A percentile compares a stretch with the other conserved stretches of the same genome.
These are phyloP conservation scores for Phalacrocorax pelagicus DNA, from an alignment of 2,113 vertebrate species.

Conservation along the genomic window DNA sequence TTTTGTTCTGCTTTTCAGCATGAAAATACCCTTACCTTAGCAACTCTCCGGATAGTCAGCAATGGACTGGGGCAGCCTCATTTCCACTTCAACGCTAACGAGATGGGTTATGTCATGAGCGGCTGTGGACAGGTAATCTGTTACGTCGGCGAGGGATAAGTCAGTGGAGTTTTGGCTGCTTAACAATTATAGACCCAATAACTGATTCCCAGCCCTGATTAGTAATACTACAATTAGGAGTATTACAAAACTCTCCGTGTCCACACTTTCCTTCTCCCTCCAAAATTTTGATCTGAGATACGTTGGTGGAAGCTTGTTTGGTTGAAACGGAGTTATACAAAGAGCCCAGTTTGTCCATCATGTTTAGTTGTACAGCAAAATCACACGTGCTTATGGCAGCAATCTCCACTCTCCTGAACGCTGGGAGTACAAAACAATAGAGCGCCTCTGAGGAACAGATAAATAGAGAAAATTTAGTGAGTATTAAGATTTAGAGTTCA, in stretches of 20 bases:
- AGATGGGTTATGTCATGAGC: slow-evolving; percentile 75
- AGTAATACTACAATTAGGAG: background rate
- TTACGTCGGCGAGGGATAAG: background rate
- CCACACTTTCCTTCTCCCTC: background rate
- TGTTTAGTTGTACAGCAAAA: background rate
- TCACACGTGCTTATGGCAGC: background rate
- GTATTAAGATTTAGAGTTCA: background rate
- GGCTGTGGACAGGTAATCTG: slow-evolving; percentile 70
- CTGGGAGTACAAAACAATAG: background rate
- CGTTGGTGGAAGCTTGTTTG: background rate
- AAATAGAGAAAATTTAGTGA: background rate
- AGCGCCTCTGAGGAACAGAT: background rate
- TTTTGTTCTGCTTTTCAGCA: slow-evolving; percentile 46
- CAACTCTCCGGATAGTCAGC: slow-evolving; percentile 67
- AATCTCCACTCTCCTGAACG: background rate
- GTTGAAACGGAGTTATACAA: background rate
- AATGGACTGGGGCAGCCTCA: slow-evolving; percentile 71
- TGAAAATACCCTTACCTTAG: slow-evolving; percentile 58
- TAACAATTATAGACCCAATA: background rate
- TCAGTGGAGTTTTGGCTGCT: background rate
- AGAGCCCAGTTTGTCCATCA: background rate
- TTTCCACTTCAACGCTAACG: slow-evolving; percentile 76
- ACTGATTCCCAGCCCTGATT: background rate
- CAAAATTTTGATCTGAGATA: too few relatives aligned
- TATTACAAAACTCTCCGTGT: too few relatives aligned